Conservation (phyloP, 2,888 invertebrate genomes). For the Vandiemenella viatica region DNA sequence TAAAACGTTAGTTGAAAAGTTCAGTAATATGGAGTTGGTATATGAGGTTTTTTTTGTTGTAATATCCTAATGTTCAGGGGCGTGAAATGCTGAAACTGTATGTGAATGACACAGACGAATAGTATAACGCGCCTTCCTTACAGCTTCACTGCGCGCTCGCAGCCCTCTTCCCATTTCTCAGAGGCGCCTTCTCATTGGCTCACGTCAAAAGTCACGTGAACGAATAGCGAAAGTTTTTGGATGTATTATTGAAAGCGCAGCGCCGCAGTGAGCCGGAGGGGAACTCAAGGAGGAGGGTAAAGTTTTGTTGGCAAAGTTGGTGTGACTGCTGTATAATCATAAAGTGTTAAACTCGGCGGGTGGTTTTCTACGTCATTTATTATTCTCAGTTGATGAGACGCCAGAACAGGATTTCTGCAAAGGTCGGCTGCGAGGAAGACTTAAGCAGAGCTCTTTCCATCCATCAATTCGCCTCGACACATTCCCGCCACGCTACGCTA, state of each 20-base stretch:
- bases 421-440: too few species aligned
- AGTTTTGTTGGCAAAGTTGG: constrained; percentile 10
- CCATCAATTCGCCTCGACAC: too few species aligned
- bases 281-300: neutral
- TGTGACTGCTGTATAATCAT: constrained; percentile 9
- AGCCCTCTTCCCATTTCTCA: neutral
- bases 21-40: too few species aligned
- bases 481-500: too few species aligned
- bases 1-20: too few species aligned
- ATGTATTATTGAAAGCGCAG: neutral
- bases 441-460: too few species aligned
- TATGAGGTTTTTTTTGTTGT: too few species aligned
- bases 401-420: neutral
- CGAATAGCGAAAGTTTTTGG: constrained; percentile 5
- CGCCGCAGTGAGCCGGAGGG: neutral
- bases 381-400: constrained; percentile 8
- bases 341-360: constrained; percentile 11
- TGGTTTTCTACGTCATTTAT: constrained; percentile 10
- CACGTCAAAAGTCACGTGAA: constrained; percentile 7
- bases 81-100: too few species aligned
- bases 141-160: too few species aligned
- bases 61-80: too few species aligned
- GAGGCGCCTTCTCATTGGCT: constrained; percentile 3
- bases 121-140: too few species aligned
- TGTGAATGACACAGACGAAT: too few species aligned